Conservation (phyloP, 2,888 invertebrate genomes). For the Dorcus hopei region DNA sequence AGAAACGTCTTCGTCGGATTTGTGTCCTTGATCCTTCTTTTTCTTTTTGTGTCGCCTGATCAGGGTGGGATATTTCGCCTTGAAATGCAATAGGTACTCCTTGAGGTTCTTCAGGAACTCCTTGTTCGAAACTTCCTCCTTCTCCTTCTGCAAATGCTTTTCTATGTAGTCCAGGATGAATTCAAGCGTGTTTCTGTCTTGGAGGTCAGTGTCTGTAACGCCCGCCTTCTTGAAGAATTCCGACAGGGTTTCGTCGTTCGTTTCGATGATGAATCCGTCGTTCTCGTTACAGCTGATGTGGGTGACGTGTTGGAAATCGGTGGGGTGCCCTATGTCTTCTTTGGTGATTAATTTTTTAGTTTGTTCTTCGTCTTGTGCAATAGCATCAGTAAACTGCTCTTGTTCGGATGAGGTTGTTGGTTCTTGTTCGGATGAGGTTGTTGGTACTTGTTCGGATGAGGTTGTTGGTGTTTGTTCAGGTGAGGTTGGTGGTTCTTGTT, state of each 20-base stretch:
- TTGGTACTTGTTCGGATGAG: background rate
- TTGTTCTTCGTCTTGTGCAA: background rate
- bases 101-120: too few relatives aligned
- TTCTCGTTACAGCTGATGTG: slow-evolving; percentile 10
- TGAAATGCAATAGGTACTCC: too few relatives aligned
- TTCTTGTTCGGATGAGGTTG: too few relatives aligned
- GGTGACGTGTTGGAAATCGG: slow-evolving; percentile 8
- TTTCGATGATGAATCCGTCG: slow-evolving; percentile 9
- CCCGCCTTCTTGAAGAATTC: slow-evolving; percentile 59
- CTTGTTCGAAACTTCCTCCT: too few relatives aligned
- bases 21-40: too few relatives aligned
- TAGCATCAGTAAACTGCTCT: background rate
- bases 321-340: slow-evolving; percentile 7
- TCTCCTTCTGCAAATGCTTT: slow-evolving; percentile 48
- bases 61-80: too few relatives aligned
- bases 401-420: background rate
- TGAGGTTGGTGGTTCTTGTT: too few relatives aligned
- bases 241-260: slow-evolving; percentile 10
- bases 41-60: too few relatives aligned
- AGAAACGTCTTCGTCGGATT: too few relatives aligned
- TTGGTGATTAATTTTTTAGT: background rate
- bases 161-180: slow-evolving; percentile 95
- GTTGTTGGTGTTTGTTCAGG: too few relatives aligned
- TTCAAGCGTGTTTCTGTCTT: slow-evolving; percentile 80
- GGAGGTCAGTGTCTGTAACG: slow-evolving; percentile 75